Conservation (phyloP, 2,888 invertebrate genomes). For the Leptogaster cylindrica region DNA sequence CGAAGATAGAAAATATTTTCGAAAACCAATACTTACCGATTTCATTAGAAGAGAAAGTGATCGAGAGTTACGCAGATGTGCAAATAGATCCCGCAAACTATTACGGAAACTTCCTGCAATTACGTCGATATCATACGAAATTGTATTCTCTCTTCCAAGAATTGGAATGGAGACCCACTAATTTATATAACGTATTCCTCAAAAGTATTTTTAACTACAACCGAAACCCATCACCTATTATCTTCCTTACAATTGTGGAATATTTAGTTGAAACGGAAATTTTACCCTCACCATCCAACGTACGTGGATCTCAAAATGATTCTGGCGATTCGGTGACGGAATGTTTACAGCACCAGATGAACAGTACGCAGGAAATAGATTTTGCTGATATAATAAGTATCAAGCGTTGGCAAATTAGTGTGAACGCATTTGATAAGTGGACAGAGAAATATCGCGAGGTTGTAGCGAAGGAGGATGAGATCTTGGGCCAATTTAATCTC, state of each 20-base stretch:
- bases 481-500: not conserved
- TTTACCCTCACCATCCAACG: too few species aligned
- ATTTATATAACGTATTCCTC: too few species aligned
- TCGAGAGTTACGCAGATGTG: too few species aligned
- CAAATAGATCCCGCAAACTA: too few species aligned
- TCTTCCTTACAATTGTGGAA: slow-evolving; percentile 2
- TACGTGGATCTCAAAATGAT: slow-evolving; percentile 2
- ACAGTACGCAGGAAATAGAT: slow-evolving; percentile 6
- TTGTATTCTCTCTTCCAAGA: not conserved
- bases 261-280: not conserved
- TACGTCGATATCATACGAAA: not conserved
- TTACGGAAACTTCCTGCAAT: too few species aligned
- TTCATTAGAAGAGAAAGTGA: too few species aligned
- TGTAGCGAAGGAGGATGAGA: not conserved
- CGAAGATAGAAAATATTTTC: too few species aligned
- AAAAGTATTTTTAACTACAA: slow-evolving; percentile 7
- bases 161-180: too few species aligned
- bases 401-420: slow-evolving; percentile 2
- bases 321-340: slow-evolving; percentile 4
- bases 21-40: too few species aligned
- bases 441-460: slow-evolving; percentile 6
- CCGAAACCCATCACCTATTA: slow-evolving; percentile 9
- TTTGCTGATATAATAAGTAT: slow-evolving; percentile 8
- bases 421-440: slow-evolving; percentile 7
- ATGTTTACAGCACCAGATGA: not conserved